Evolutionary conservation across 2,888 invertebrate species (phyloP).

Genomic region (Lasioglossum marginatum): DNA sequence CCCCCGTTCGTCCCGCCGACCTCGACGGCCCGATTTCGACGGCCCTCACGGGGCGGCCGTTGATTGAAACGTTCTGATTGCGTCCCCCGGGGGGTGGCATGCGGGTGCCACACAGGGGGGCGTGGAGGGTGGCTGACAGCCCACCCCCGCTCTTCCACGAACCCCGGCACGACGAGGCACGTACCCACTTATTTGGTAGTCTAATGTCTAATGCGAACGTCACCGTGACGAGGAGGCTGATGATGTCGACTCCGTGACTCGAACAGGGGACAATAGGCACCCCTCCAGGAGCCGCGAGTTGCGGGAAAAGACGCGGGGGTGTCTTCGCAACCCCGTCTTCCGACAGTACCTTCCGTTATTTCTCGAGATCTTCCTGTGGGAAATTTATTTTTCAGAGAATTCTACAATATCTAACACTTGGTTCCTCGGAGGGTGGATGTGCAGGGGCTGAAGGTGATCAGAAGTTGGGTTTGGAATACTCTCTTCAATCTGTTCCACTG

Average conservation of each 20-base stretch:
- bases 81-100: slow-evolving; percentile 81
- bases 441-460: not conserved
- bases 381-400: not conserved
- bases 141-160: slow-evolving; percentile 61
- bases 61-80: slow-evolving; percentile 85
- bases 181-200: slow-evolving; percentile 84
- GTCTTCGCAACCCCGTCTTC: not conserved
- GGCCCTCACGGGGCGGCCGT: slow-evolving; percentile 78
- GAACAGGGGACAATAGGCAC: slow-evolving; percentile 49
- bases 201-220: slow-evolving; percentile 81
- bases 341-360: not conserved
- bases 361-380: not conserved
- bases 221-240: slow-evolving; percentile 70
- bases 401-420: not conserved
- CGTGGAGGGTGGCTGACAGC: slow-evolving; percentile 41
- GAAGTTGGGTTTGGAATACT: not conserved
- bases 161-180: slow-evolving; percentile 55
- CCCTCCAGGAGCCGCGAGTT: slow-evolving; percentile 34
- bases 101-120: slow-evolving; percentile 75
- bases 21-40: slow-evolving; percentile 58
- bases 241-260: slow-evolving; percentile 63
- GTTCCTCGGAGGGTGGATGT: not conserved
- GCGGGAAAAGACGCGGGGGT: slow-evolving; percentile 2
- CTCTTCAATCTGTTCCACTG: not conserved
- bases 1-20: slow-evolving; percentile 69